phyloP scores from a whole-genome alignment of 2,113 vertebrate genomes.

The Nothoprocta pentlandii region DNA sequence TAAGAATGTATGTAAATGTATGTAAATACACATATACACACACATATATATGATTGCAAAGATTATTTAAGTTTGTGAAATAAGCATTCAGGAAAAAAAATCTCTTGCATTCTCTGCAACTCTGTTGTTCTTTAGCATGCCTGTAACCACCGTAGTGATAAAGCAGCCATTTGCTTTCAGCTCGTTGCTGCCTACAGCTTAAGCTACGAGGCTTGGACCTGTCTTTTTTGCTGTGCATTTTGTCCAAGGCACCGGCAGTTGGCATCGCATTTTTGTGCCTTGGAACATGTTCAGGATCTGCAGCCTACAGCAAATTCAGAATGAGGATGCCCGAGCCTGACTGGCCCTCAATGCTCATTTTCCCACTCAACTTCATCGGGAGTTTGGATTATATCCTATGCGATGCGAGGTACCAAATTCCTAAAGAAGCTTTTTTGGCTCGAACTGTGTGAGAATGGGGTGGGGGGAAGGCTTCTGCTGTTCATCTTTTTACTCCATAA shows the following conservation, averaged over 20 bases:
- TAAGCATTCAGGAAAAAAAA: neutral
- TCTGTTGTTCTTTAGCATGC: neutral
- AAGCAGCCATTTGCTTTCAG: neutral
- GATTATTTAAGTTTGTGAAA: neutral
- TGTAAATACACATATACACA: no score
- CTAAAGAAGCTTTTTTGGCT: accelerated
- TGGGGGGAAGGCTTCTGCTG: neutral
- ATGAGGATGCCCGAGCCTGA: neutral
- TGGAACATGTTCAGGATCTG: neutral
- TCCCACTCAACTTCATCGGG: neutral
- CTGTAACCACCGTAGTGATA: neutral
- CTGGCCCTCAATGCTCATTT: neutral
- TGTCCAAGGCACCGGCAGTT: neutral
- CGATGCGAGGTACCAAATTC: neutral
- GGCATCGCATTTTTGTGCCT: neutral
- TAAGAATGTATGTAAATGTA: accelerated
- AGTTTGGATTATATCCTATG: neutral
- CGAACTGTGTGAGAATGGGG: neutral
- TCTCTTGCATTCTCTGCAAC: neutral
- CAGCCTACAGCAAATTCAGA: neutral
- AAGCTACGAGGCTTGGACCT: neutral
- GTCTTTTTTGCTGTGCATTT: neutral
- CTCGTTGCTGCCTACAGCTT: neutral
- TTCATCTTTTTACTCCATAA: neutral
- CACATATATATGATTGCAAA: neutral